These are phyloP conservation scores for Nowickia ferox DNA, from an alignment of 2,888 invertebrate species.

Conservation along the genomic window DNA sequence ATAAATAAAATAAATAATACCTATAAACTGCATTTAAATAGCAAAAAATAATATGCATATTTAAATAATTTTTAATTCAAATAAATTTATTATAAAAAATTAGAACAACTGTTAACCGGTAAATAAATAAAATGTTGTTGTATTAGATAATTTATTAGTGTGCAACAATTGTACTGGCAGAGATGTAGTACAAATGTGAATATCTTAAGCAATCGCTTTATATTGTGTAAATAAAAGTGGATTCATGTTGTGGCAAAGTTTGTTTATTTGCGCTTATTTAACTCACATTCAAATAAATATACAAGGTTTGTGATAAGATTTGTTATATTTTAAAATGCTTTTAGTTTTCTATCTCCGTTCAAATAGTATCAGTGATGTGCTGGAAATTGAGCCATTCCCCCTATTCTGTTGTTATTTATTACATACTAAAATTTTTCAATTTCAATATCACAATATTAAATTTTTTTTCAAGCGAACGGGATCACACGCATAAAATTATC, in stretches of 20 bases:
- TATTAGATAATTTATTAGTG: background rate
- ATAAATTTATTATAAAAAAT: conserved; percentile 7
- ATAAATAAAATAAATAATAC: too few relatives aligned
- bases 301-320: background rate
- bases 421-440: too few relatives aligned
- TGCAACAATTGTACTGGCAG: background rate
- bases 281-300: conserved; percentile 1
- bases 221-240: conserved; percentile 14
- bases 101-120: conserved; percentile 56
- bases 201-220: conserved; percentile 10
- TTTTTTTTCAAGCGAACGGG: too few relatives aligned
- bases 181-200: background rate
- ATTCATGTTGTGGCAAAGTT: conserved; percentile 5
- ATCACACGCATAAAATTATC: too few relatives aligned
- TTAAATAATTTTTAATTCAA: background rate
- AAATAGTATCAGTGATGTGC: too few relatives aligned
- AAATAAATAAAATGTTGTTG: background rate
- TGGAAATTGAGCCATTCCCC: too few relatives aligned
- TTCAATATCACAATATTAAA: too few relatives aligned
- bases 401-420: too few relatives aligned
- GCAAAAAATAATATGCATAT: background rate
- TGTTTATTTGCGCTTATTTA: background rate
- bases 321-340: background rate
- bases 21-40: background rate
- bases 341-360: background rate